Percentiles rank a stretch among this genome's conserved stretches.
phyloP scores from a whole-genome alignment of 2,888 invertebrate species.

The Xestobium rufovillosum region DNA sequence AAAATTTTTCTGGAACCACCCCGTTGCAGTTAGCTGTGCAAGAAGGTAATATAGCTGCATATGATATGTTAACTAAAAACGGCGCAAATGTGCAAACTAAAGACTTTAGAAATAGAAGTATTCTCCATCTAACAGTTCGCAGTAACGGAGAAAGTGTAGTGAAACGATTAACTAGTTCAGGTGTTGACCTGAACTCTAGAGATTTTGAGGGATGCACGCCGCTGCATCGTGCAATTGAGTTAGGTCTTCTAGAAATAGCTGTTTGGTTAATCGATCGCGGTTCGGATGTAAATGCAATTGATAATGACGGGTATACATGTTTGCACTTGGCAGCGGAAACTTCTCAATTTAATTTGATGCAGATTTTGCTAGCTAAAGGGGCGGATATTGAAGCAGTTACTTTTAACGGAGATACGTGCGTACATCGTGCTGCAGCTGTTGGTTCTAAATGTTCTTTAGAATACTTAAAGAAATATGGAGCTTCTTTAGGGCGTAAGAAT shows the following conservation, averaged over 20 bases:
- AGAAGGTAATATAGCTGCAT: not conserved
- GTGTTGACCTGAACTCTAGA: not conserved
- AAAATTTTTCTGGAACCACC: not conserved
- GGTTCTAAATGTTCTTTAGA: not conserved
- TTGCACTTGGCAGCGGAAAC: not conserved
- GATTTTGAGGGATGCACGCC: not conserved
- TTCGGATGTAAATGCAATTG: not conserved
- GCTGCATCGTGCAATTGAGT: not conserved
- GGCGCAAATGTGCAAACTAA: not conserved
- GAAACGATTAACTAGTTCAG: too few relatives aligned
- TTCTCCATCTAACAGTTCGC: not conserved
- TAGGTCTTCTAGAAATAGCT: not conserved
- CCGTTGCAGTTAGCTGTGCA: not conserved
- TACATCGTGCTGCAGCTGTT: not conserved
- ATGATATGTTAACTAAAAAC: not conserved
- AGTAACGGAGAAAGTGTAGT: too few relatives aligned
- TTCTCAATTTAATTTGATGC: not conserved
- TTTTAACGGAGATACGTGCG: not conserved
- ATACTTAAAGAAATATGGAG: not conserved
- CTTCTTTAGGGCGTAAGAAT: not conserved
- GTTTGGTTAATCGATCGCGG: not conserved
- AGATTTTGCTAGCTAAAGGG: not conserved
- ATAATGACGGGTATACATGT: not conserved
- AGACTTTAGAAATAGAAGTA: not conserved
- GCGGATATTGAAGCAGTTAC: not conserved